Evolutionary conservation across 2,888 invertebrate species (phyloP).

Genomic region (Hydrotaea cyrtoneurina): DNA sequence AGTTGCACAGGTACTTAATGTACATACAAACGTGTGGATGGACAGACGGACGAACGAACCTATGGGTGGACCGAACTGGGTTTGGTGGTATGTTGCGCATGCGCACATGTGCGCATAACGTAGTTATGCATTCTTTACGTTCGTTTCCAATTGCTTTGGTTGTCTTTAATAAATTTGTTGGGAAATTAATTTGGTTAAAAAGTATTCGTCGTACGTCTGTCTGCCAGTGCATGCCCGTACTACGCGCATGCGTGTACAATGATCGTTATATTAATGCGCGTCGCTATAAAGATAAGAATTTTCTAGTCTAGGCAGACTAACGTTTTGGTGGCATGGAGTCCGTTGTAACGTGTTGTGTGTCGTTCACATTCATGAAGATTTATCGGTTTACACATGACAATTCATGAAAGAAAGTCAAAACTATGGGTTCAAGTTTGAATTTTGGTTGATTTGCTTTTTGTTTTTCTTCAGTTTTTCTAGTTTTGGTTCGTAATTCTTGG

Average conservation of each 20-base stretch:
- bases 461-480: not conserved
- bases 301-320: slow-evolving; percentile 1
- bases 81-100: slow-evolving; percentile 26
- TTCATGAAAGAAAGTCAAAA: not conserved
- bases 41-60: not conserved
- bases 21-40: not conserved
- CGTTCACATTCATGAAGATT: slow-evolving; percentile 60
- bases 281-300: slow-evolving; percentile 24
- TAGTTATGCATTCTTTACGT: slow-evolving; percentile 27
- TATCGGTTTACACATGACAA: slow-evolving; percentile 55
- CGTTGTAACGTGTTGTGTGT: not conserved
- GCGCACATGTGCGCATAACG: slow-evolving; percentile 20
- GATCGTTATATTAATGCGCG: slow-evolving; percentile 58
- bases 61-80: not conserved
- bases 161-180: slow-evolving; percentile 24
- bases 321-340: not conserved
- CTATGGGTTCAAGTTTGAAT: not conserved
- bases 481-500: slow-evolving; percentile 18
- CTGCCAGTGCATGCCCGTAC: not conserved
- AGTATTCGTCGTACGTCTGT: not conserved
- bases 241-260: slow-evolving; percentile 52
- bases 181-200: slow-evolving; percentile 32
- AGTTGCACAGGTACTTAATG: not conserved
- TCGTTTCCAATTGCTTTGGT: slow-evolving; percentile 18
- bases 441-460: not conserved